Evolutionary conservation across 37 sponge, comb jelly and placozoan species (phyloP).

Genomic region (Amphimedon queenslandica): DNA sequence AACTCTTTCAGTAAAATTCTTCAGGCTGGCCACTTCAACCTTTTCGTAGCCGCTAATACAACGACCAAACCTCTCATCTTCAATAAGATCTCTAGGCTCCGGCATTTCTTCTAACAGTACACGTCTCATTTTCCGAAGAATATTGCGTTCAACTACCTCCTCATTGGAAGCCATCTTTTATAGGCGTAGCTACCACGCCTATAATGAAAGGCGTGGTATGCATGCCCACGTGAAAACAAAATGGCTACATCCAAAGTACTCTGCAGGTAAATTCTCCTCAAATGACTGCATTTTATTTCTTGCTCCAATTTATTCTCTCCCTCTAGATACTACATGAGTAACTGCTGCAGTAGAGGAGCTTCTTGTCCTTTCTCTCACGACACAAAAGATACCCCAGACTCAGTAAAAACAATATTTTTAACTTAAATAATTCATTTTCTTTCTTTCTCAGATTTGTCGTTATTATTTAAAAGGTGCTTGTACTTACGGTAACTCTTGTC

Average conservation of each 20-base stretch:
- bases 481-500: neutral
- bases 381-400: constrained; percentile 43
- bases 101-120: constrained; percentile 17
- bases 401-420: constrained; percentile 15
- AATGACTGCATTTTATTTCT: no score
- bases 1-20: constrained; percentile 13
- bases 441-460: constrained; percentile 9
- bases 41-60: constrained; percentile 28
- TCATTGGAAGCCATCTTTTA: no score
- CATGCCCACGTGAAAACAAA: neutral
- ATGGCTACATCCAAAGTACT: constrained; percentile 20
- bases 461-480: constrained; percentile 9
- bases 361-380: constrained; percentile 62
- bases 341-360: constrained; percentile 44
- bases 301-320: neutral
- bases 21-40: constrained; percentile 2
- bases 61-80: constrained; percentile 2
- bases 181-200: no score
- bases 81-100: constrained; percentile 6
- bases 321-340: constrained; percentile 55
- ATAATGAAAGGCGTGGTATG: neutral
- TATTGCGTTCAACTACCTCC: neutral
- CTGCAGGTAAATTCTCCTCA: no score
- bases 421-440: neutral
- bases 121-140: constrained; percentile 13